Conservation (phyloP, 1,140 invertebrate species). For the Phenacoccus solenopsis region DNA sequence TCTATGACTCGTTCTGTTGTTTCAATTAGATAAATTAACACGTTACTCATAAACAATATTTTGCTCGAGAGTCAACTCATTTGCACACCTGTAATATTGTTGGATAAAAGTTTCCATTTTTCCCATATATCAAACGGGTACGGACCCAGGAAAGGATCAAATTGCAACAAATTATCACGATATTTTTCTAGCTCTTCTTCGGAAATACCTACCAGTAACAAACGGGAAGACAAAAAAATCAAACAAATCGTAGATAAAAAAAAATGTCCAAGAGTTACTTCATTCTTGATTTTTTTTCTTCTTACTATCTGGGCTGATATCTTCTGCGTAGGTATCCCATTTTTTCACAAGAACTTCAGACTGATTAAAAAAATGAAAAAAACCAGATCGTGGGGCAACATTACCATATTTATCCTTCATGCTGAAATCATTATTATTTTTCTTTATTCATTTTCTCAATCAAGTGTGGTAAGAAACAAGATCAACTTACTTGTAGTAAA, state of each 20-base stretch:
- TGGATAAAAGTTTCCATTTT: conserved; percentile 73
- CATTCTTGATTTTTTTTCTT: not conserved
- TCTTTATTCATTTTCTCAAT: conserved; percentile 53
- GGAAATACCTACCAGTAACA: conserved; percentile 35
- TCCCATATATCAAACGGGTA: conserved; percentile 84
- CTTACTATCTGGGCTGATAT: conserved; percentile 43
- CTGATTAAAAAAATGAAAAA: conserved; percentile 73
- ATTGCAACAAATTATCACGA: conserved; percentile 54
- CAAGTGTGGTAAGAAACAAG: not conserved
- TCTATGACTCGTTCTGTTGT: conserved; percentile 35
- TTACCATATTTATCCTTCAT: conserved; percentile 41
- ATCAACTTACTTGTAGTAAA: conserved; percentile 66
- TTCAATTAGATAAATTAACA: not conserved
- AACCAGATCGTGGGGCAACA: conserved; percentile 62
- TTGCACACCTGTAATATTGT: conserved; percentile 49
- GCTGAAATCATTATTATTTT: conserved; percentile 38
- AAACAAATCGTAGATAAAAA: not conserved
- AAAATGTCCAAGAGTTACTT: not conserved
- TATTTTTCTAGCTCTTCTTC: conserved; percentile 47
- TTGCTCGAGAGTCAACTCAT: not conserved
- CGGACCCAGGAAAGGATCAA: conserved; percentile 72
- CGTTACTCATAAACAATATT: not conserved
- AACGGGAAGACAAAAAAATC: not conserved
- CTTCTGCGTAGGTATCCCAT: conserved; percentile 65
- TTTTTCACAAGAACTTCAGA: conserved; percentile 73